These are phyloP conservation scores for Cephus rjabovi DNA, from an alignment of 2,888 invertebrate species.

Conservation along the genomic window DNA sequence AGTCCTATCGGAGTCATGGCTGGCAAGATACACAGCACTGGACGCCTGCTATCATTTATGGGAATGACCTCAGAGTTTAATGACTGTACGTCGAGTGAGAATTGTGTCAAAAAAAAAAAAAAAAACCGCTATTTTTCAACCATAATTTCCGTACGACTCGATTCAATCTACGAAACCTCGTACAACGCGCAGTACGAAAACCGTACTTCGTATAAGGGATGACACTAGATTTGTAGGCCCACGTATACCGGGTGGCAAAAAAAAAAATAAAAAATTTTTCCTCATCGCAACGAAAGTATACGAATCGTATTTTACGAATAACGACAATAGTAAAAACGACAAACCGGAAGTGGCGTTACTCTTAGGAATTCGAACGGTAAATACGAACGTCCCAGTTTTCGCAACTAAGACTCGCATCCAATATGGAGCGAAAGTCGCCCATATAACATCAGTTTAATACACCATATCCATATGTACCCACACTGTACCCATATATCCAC, in stretches of 20 bases:
- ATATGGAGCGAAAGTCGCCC: conserved; percentile 34
- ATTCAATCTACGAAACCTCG: too few species aligned
- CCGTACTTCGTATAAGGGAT: too few species aligned
- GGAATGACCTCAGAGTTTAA: background rate
- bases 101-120: background rate
- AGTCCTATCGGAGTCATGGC: background rate
- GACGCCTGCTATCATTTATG: background rate
- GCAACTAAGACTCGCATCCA: conserved; percentile 15
- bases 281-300: background rate
- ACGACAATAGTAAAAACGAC: background rate
- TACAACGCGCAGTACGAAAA: too few species aligned
- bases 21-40: background rate
- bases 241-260: too few species aligned
- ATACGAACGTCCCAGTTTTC: conserved; percentile 27
- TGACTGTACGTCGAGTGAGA: background rate
- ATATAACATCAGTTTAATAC: background rate
- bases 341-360: background rate
- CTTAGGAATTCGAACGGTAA: conserved; percentile 9
- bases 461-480: background rate
- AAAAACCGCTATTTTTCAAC: background rate
- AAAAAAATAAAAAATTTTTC: too few species aligned
- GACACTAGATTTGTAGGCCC: too few species aligned
- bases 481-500: background rate
- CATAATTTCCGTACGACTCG: background rate
- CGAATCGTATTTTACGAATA: background rate